A percentile compares a stretch with the other conserved stretches of the same genome.
Evolutionary conservation across 2,113 vertebrate species (phyloP).

Genomic region (Cromileptes altivelis): DNA sequence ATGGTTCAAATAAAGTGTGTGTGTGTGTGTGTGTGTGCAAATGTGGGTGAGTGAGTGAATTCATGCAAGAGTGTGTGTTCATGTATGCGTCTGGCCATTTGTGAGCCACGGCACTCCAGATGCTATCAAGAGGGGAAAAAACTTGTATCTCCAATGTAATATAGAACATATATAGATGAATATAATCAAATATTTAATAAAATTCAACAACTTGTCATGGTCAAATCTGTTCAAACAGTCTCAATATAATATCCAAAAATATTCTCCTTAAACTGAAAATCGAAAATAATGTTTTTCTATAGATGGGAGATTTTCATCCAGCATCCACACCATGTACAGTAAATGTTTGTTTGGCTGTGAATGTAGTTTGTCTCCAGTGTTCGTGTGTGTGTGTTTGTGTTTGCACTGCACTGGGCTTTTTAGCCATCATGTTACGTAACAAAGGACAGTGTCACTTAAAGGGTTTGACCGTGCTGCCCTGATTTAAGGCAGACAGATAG

Average conservation of each 20-base stretch:
- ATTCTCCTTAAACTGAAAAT: not conserved
- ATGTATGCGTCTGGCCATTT: constrained; percentile 5
- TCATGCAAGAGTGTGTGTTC: not conserved
- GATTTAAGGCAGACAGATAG: constrained; percentile 62
- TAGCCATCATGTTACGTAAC: constrained; percentile 61
- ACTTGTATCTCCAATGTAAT: not conserved
- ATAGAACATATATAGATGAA: not conserved
- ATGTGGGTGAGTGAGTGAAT: not conserved
- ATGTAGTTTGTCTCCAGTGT: not conserved
- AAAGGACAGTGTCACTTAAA: constrained; percentile 62
- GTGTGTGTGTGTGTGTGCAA: not conserved
- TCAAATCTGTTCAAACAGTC: not conserved
- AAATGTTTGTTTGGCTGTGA: constrained; percentile 14
- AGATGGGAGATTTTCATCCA: constrained; percentile 15
- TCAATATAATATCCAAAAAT: too few species aligned
- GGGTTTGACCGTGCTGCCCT: constrained; percentile 50
- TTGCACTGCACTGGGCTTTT: constrained; percentile 24
- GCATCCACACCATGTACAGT: not conserved
- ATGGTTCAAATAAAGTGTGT: not conserved
- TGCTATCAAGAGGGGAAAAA: constrained; percentile 9
- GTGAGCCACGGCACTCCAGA: not conserved
- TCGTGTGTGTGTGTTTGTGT: constrained; percentile 19
- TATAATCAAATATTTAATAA: not conserved
- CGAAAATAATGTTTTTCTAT: not conserved
- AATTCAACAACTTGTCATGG: not conserved